phyloP scores from a whole-genome alignment of 2,797 vertebrate species.

The Rallus crepitans region DNA sequence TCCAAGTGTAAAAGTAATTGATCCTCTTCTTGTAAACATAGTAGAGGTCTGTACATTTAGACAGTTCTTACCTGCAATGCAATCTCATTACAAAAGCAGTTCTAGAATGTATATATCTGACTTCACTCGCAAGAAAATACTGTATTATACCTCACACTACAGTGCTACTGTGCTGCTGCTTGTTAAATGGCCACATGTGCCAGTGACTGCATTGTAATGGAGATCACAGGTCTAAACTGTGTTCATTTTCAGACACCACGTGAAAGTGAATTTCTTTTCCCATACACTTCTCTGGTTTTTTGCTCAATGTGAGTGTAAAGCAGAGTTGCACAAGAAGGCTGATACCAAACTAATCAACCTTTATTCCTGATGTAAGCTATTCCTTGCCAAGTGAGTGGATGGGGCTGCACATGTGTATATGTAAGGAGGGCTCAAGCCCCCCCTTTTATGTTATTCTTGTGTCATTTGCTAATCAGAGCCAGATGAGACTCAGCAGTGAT shows the following conservation, averaged over 20 bases:
- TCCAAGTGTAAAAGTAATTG: conserved; percentile 9
- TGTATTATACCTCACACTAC: neutral
- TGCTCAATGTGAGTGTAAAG: neutral
- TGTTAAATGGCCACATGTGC: neutral
- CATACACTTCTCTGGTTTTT: neutral
- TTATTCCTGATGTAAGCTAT: neutral
- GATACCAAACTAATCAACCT: neutral
- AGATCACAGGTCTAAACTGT: neutral
- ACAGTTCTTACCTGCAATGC: neutral
- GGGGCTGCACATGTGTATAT: fast-evolving
- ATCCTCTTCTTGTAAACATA: neutral
- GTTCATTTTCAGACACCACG: neutral
- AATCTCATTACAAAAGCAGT: neutral
- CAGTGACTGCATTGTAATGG: neutral
- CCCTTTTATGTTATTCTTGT: neutral
- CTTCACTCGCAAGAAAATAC: neutral
- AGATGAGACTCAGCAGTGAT: neutral
- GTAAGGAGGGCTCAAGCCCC: neutral
- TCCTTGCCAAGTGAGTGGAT: neutral
- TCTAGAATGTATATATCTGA: neutral
- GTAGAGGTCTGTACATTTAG: neutral
- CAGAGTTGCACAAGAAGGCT: neutral
- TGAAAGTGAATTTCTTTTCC: neutral
- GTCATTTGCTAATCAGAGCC: neutral
- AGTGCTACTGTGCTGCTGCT: neutral